Percentiles rank a stretch among this genome's conserved stretches.
phyloP scores from a whole-genome alignment of 2,797 vertebrate genomes.

The Rhodeus uyekii region DNA sequence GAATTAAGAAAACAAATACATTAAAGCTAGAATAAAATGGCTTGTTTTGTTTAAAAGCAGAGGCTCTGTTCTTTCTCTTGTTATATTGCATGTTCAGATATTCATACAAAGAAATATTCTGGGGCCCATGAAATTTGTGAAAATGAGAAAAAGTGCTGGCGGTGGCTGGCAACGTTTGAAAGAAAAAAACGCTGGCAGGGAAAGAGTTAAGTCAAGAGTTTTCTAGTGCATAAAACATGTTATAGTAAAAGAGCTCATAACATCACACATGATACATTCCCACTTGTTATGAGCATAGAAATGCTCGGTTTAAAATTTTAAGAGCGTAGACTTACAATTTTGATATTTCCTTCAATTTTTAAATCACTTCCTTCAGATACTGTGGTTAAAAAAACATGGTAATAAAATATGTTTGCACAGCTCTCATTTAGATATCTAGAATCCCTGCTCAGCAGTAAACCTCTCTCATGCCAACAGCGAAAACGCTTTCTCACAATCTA shows the following conservation, averaged over 20 bases:
- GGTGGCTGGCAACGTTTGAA: no score
- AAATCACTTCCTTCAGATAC: neutral
- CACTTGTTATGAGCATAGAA: neutral
- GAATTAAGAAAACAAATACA: no score
- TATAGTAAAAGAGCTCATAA: neutral
- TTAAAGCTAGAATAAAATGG: no score
- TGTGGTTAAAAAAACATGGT: neutral
- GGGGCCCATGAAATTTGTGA: no score
- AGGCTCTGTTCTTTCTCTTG: no score
- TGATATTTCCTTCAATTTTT: neutral
- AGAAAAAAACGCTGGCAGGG: no score
- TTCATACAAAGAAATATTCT: no score
- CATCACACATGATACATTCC: neutral
- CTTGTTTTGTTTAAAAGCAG: no score
- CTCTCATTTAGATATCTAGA: slow-evolving; percentile 32
- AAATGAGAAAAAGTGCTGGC: no score
- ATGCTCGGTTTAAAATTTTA: neutral
- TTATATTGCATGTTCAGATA: no score
- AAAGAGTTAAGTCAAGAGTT: neutral
- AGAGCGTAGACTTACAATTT: neutral
- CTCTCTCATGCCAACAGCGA: slow-evolving; percentile 1
- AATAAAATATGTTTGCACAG: slow-evolving; percentile 9
- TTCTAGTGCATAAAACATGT: neutral
- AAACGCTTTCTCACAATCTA: slow-evolving; percentile 22
- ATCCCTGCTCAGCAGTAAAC: slow-evolving; percentile 34